Evolutionary conservation across 2,888 invertebrate species (phyloP), one percentile per base, ranked within the genome.

Genomic region (Ecdyonurus torrentis): DNA sequence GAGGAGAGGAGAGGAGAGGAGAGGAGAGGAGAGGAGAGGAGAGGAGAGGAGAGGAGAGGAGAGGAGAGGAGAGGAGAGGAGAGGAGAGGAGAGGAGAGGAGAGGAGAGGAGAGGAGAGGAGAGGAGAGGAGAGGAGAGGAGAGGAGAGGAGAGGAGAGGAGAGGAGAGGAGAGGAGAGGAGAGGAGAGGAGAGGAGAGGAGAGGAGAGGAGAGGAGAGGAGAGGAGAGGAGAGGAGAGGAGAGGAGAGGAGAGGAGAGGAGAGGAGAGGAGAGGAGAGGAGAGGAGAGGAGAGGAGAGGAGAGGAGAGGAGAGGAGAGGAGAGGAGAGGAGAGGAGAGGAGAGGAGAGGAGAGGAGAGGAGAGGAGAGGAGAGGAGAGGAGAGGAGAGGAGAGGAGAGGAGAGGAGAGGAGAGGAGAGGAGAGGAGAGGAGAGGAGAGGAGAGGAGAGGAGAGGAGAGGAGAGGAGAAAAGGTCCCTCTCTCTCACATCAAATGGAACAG

Each of bases 401-500:
- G 52, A 52, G n/a, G 52, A 52, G n/a, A n/a, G 1, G 52, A 2
- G n/a, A 52, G 52, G 52, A 2, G 15, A n/a, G n/a, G 15, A n/a
- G 52, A 52, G 52, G 2, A n/a, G n/a, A n/a, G n/a, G 52, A 52
- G 52, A 52, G 2, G 2, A n/a, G 2, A n/a, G 1, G n/a, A 52
- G n/a, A 52, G 52, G 52, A n/a, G n/a, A n/a, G 52, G 2, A 52
- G 52, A n/a, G 2, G 1, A 52, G n/a, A n/a, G 52, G n/a, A 52
- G 15, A 52, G 52, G n/a, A 52, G 52, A 2, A 52, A 52, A 52
- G 52, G 52, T n/a, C n/a, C n/a, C 52, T 1, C 52, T 2, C 52
- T n/a, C 52, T n/a, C 52, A 52, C 53, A 59, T 59, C 63, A 52
- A 50, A 59, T 60, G 61, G 19, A 52, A 60, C n/a, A n/a, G n/a